Conservation (phyloP, 2,113 vertebrate species). For the Rallus limicola region DNA sequence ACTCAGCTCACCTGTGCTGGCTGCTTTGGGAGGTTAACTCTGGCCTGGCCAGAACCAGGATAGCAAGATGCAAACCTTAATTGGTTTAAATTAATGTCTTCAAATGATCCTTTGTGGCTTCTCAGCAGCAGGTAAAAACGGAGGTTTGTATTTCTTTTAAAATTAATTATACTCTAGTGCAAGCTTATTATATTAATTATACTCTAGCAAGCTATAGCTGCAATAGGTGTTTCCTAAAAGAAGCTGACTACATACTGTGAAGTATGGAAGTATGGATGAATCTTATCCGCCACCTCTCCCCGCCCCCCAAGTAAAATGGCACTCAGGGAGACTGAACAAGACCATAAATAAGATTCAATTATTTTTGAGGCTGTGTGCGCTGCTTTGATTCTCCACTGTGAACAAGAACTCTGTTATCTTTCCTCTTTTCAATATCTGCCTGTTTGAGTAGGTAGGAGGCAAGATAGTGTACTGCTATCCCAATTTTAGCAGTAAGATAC, state of each 20-base stretch:
- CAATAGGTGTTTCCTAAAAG: background rate
- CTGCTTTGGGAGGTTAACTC: no score
- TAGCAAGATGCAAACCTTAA: background rate
- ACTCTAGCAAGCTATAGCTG: background rate
- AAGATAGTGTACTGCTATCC: background rate
- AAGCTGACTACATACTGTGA: background rate
- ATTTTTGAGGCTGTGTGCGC: background rate
- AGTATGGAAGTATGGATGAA: background rate
- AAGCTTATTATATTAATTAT: background rate
- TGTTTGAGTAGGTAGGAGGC: background rate
- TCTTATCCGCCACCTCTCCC: no score
- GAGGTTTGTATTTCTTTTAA: background rate
- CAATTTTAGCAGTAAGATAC: constrained; percentile 26
- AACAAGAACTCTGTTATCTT: background rate
- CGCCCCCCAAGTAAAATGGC: background rate
- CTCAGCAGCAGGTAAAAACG: background rate
- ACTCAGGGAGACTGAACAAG: background rate
- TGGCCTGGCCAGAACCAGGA: no score
- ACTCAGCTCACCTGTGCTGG: no score
- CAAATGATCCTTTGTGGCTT: background rate
- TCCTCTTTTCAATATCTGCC: background rate
- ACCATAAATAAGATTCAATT: background rate
- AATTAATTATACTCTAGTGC: background rate
- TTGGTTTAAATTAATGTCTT: background rate
- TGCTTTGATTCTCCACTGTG: background rate